A percentile compares a stretch with the other conserved stretches of the same genome.
Conservation (phyloP, 2,797 vertebrate genomes). For the Neosilurus hyrtlii region DNA sequence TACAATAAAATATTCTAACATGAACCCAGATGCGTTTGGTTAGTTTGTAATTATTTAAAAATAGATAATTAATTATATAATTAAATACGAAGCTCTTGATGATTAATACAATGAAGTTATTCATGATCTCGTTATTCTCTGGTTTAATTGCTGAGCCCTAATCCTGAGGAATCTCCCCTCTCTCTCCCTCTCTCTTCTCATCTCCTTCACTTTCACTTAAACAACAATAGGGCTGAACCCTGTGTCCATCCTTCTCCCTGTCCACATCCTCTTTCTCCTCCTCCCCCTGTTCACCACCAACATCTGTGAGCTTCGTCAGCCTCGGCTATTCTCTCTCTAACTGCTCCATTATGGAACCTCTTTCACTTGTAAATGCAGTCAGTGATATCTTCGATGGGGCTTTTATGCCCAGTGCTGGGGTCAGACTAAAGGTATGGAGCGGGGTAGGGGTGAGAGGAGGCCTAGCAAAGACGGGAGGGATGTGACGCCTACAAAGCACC, state of each 20-base stretch:
- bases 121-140: not conserved
- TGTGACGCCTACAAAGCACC: constrained; percentile 59
- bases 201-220: constrained; percentile 40
- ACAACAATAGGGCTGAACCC: constrained; percentile 81
- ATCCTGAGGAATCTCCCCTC: constrained; percentile 7
- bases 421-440: constrained; percentile 62
- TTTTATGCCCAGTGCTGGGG: constrained; percentile 58
- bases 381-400: constrained; percentile 66
- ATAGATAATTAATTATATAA: not conserved
- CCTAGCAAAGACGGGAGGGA: constrained; percentile 43
- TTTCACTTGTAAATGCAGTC: constrained; percentile 86
- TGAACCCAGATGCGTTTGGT: not conserved
- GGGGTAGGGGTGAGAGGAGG: constrained; percentile 40
- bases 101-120: too few relatives aligned
- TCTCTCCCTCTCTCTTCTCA: not conserved
- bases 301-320: constrained; percentile 87
- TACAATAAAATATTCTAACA: not conserved
- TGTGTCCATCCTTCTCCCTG: constrained; percentile 55
- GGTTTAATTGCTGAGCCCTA: not conserved
- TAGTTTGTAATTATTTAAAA: not conserved
- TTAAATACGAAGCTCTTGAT: too few relatives aligned
- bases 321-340: constrained; percentile 82
- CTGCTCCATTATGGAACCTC: constrained; percentile 82
- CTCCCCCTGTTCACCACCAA: constrained; percentile 70
- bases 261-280: constrained; percentile 73